Percentiles rank a stretch among this genome's conserved stretches.
Evolutionary conservation across 2,113 vertebrate genomes (phyloP).

Genomic region (Polypterus senegalus): DNA sequence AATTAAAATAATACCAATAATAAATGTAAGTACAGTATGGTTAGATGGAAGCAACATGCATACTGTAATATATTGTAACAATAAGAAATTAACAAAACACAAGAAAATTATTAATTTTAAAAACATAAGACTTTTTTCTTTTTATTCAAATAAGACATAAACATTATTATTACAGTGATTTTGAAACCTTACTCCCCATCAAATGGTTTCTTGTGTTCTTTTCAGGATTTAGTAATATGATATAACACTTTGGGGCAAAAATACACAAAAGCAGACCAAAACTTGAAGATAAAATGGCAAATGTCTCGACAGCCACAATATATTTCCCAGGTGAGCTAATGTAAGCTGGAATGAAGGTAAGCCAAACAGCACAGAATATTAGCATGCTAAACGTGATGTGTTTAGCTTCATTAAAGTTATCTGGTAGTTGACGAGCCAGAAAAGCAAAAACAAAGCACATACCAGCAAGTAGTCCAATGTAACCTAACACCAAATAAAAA

Average conservation of each 20-base stretch:
- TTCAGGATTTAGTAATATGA: constrained; percentile 44
- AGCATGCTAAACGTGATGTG: constrained; percentile 47
- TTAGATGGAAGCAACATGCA: too few relatives aligned
- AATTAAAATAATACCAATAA: too few relatives aligned
- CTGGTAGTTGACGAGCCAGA: constrained; percentile 37
- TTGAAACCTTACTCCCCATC: constrained; percentile 31
- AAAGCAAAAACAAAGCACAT: constrained; percentile 41
- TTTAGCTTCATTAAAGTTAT: constrained; percentile 39
- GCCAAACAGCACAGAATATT: constrained; percentile 43
- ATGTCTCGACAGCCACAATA: constrained; percentile 47
- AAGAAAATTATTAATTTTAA: neutral
- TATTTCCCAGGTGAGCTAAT: constrained; percentile 48
- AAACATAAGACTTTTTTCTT: neutral
- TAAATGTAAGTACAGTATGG: too few relatives aligned
- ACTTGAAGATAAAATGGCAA: constrained; percentile 48
- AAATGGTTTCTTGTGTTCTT: constrained; percentile 45
- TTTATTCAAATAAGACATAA: neutral
- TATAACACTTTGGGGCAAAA: constrained; percentile 46
- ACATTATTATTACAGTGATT: constrained; percentile 10
- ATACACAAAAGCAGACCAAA: constrained; percentile 43
- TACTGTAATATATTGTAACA: too few relatives aligned
- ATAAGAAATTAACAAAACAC: neutral
- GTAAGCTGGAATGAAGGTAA: constrained; percentile 43
- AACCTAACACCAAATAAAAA: constrained; percentile 44
- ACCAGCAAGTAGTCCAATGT: constrained; percentile 38